Base-by-base conservation (phyloP, 2,797 vertebrate species). In the Anabacerthia variegaticeps region DNA sequence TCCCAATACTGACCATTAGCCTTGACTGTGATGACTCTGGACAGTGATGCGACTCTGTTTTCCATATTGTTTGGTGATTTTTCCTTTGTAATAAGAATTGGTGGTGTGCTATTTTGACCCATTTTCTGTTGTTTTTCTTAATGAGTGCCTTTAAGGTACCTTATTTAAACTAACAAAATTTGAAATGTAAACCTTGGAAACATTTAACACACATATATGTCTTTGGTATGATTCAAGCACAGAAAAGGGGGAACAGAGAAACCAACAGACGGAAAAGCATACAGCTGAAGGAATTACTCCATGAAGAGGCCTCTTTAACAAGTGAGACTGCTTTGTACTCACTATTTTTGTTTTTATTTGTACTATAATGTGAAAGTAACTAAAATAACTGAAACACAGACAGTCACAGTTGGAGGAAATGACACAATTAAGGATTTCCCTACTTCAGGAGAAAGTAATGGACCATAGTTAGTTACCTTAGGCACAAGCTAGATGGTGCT, bases 401-500 rank as follows among this genome's bases (percentile, higher is more conserved):
- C 5, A 32, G 27, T 49, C 15, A 19, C 49, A 41, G 18, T 79
- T 69, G 32, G 63, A 87, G 37, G 44, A 83, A 94, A 49, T 11
- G 1, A 32, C 8, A 10, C 5, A 6, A 68, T 49, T 52, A n/a
- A 56, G 20, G 26, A 32, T 66, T 78, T 80, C 23, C 26, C 34
- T 23, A 3, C 75, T 84, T 46, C 55, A 43, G 34, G 39, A 85
- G 65, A 62, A 92, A 93, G 28, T 36, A 37, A 23, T 39, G 34
- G 49, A 51, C 17, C 21, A 87, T 27, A 27, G 28, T 78, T 91
- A 27, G 28, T 81, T 91, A 80, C 92, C 58, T 46, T 28, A 80
- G 68, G 41, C 27, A 36, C 73, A 89, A 95, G 96, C 95, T 97
- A 97, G 96, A 84, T 96, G 95, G 94, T 93, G 95, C 95, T 92